Base-by-base conservation (phyloP, 2,888 invertebrate species). In the Sarcophaga carnaria region DNA sequence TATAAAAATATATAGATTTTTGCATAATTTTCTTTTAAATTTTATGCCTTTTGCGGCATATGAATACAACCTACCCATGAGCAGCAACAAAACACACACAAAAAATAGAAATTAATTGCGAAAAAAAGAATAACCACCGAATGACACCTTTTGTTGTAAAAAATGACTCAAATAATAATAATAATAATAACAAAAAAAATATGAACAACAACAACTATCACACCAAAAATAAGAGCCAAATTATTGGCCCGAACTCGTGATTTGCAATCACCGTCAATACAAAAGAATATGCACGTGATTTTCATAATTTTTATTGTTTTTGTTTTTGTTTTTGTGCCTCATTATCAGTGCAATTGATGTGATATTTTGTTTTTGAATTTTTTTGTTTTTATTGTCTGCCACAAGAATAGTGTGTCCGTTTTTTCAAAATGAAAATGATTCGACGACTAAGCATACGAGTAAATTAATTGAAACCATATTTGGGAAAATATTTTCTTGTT, bases 251-350 rank as follows among this genome's bases (percentile, higher is more conserved):
- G 37, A 70, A 75, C 83, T 81, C 81, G 80, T 83, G 86, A 87
- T 83, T 75, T 76, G 83, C 78, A 79, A 87, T 83, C 81, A 83
- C 62, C 77, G 83, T 75, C 79, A 83, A 81, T 71, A 78, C 47
- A 78, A 66, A 22, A 67, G 47, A 64, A 62, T 64, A 82, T 80
- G 80, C 82, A 85, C 77, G 80, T 85, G 82, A 82, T 77, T 80
- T 70, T 49, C 27, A 67, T 79, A 27, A 63, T 70, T 76, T 80
- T 72, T 63, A 27, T 64, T 75, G 49, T 17, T 78, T 22, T 60
- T 60, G 67, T 49, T 72, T 66, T 0, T 45, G 11, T 54, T 37
- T 25, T 66, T 37, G 11, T 17, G 25, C 10, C 37, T 37, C 37
- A 37, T 37, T 37, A 37, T 37, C 37, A 37, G 37, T 10, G 37